phyloP scores from a whole-genome alignment of 2,888 invertebrate genomes.

The Dichetophora obliterata region DNA sequence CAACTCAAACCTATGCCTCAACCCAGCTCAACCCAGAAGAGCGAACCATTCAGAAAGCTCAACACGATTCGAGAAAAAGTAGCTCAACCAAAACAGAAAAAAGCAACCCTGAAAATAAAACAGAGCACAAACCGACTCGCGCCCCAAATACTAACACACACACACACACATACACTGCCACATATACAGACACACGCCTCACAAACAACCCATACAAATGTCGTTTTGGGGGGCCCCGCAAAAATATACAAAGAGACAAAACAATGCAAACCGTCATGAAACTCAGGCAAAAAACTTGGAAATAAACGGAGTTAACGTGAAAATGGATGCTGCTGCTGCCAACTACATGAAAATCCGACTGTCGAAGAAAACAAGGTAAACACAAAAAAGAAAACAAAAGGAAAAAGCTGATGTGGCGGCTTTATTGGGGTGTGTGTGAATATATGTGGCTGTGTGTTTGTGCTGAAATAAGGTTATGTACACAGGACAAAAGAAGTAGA shows the following conservation, averaged over 20 bases:
- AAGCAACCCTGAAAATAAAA: conserved; percentile 2
- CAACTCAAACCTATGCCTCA: no score
- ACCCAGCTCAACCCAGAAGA: not conserved
- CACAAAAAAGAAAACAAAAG: not conserved
- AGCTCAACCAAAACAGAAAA: not conserved
- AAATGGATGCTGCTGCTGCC: conserved; percentile 46
- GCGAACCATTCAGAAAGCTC: not conserved
- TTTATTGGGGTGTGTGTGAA: conserved; percentile 7
- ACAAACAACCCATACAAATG: not conserved
- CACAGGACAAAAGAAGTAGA: conserved; percentile 51
- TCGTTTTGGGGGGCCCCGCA: not conserved
- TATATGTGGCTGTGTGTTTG: not conserved
- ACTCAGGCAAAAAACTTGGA: not conserved
- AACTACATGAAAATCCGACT: conserved; percentile 57
- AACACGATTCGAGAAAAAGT: not conserved
- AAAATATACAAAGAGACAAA: not conserved
- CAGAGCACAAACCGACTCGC: not conserved
- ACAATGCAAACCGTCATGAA: conserved; percentile 9
- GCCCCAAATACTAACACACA: not conserved
- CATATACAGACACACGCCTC: no score
- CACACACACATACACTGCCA: no score
- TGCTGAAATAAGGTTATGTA: conserved; percentile 63
- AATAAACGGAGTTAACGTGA: conserved; percentile 35
- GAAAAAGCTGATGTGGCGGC: conserved; percentile 9
- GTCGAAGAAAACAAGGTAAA: conserved; percentile 54